Evolutionary conservation across 2,113 vertebrate species (phyloP).

Genomic region (Labrus mixtus): DNA sequence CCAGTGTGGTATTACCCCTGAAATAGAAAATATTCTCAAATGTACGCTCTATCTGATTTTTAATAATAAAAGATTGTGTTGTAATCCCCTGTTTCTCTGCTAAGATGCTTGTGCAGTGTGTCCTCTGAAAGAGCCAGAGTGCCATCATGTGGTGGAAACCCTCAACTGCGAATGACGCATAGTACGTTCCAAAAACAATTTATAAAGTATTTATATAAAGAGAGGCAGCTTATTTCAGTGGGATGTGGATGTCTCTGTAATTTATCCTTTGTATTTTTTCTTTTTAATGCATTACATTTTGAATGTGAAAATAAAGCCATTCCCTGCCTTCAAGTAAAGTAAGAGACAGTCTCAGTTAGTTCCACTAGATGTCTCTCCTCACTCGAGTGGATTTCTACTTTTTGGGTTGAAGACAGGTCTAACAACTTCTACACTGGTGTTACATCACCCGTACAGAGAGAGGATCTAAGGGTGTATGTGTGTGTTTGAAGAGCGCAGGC

Average conservation of each 20-base stretch:
- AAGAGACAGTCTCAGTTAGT: slow-evolving; percentile 10
- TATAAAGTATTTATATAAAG: background rate
- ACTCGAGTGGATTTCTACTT: slow-evolving; percentile 15
- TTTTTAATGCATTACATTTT: background rate
- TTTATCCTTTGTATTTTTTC: background rate
- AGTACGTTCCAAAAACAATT: background rate
- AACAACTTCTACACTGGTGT: slow-evolving; percentile 14
- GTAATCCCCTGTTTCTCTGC: slow-evolving; percentile 29
- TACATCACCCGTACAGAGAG: slow-evolving; percentile 26
- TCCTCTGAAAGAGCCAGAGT: slow-evolving; percentile 62
- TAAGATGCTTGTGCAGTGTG: accelerated
- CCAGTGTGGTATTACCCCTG: slow-evolving; percentile 65
- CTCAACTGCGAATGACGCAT: slow-evolving; percentile 5
- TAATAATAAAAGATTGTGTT: slow-evolving; percentile 72
- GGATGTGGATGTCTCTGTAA: background rate
- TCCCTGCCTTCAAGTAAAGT: background rate
- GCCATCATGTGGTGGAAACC: slow-evolving; percentile 67
- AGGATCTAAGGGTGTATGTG: slow-evolving; percentile 1
- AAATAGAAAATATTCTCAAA: slow-evolving; percentile 74
- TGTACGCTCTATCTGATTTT: slow-evolving; percentile 66
- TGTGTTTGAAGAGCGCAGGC: background rate
- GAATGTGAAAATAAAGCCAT: background rate
- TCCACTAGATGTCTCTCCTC: slow-evolving; percentile 73
- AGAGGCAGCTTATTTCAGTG: background rate
- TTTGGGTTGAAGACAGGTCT: background rate